Base-by-base conservation (phyloP, 2,797 vertebrate genomes). In the Sus cebifrons region DNA sequence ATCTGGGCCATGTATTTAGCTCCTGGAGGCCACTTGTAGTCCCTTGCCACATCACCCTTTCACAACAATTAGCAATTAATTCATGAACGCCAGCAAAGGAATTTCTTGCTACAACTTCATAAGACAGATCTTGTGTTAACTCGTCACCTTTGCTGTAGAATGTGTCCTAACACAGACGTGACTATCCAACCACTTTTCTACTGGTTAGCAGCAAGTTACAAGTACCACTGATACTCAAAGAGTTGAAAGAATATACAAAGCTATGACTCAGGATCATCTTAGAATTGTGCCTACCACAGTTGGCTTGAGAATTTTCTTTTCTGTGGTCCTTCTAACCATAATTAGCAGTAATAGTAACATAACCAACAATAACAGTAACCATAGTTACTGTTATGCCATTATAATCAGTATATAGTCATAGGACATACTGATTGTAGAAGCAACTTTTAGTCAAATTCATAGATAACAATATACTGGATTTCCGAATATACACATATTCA, bases 1-100 rank as follows among this genome's bases (percentile, higher is more conserved):
- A 52, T 1, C 17, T 0, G 0, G 14, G 8, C 23, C 20, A 65
- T 8, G 12, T 10, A 2, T 11, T 83, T 10, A 64, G 9, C 0
- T 36, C 14, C 29, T 32, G 62, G 36, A 62, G 11, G 6, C 10
- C 40, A 73, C 62, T 73, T 23, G 18, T 1, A 67, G 18, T 60
- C 73, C 15, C 10, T 64, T 93, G 16, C 25, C 29, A 21, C 3
- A 15, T 14, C 29, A 21, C 2, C 12, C n/a, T 71, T 16, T 91
- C 3, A 71, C 4, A 56, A 32, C 9, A 16, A 67, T 1, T 15
- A 12, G 27, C 0, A 16, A 11, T 36, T 52, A 27, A 15, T 84
- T 71, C 40, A 64, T 78, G 8, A 67, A 92, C 10, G 5, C 13
- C 49, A 40, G 16, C 8, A 62, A 56, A 62, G 25, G 13, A 70